Percentiles rank a stretch among this genome's conserved stretches.
Conservation (phyloP, 2,113 vertebrate genomes). For the Lethenteron reissneri region DNA sequence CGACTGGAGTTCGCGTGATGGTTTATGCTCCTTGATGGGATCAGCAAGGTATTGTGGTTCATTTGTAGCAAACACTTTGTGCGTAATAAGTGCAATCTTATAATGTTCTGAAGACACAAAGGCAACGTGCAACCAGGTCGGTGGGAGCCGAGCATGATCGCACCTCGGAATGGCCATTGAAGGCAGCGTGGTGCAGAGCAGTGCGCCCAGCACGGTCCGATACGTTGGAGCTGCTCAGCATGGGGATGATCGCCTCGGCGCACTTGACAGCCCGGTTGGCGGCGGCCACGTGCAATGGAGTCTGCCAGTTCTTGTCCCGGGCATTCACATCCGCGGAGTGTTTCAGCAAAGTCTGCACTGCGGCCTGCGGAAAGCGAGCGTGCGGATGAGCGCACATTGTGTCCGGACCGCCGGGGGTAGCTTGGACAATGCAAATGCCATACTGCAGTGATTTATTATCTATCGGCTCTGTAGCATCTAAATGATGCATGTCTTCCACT, state of each 20-base stretch:
- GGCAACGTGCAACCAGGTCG: no score
- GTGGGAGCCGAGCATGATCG: not conserved
- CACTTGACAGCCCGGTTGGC: constrained; percentile 72
- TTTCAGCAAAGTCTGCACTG: constrained; percentile 65
- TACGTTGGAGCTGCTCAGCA: constrained; percentile 79
- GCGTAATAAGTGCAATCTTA: no score
- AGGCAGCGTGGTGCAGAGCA: constrained; percentile 72
- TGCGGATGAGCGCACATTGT: not conserved
- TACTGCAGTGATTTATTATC: no score
- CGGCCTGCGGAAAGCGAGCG: constrained; percentile 33
- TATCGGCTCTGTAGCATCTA: no score
- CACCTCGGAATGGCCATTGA: constrained; percentile 80
- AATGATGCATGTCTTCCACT: no score
- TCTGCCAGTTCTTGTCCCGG: constrained; percentile 97
- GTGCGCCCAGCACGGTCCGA: constrained; percentile 73
- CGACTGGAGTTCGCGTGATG: no score
- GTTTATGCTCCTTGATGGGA: no score
- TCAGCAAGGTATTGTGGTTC: no score
- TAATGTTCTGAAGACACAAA: no score
- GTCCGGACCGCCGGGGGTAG: no score
- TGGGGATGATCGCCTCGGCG: constrained; percentile 64
- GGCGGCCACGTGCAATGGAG: constrained; percentile 63
- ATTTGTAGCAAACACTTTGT: no score
- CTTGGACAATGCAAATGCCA: no score
- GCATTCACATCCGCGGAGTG: constrained; percentile 86